A percentile compares a stretch with the other conserved stretches of the same genome.
phyloP scores from a whole-genome alignment of 2,797 vertebrate genomes.

The Rhadinocentrus ornatus region DNA sequence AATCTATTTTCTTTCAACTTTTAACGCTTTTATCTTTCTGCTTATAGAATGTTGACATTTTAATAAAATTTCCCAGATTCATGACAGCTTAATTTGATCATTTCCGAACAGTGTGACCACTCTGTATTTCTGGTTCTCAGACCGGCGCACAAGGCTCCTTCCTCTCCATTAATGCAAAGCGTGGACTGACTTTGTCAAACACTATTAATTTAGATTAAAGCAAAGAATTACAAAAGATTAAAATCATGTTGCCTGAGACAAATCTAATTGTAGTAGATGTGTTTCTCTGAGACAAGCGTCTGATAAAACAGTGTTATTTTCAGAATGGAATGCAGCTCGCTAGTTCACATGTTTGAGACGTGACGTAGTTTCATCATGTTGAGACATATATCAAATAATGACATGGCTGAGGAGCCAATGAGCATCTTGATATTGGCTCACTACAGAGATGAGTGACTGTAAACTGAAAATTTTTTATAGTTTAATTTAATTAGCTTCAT shows the following conservation, averaged over 20 bases:
- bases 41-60: background rate
- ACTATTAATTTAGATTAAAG: conserved; percentile 27
- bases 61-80: conserved; percentile 10
- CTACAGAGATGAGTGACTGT: background rate
- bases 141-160: background rate
- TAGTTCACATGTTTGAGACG: conserved; percentile 16
- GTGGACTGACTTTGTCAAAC: conserved; percentile 19
- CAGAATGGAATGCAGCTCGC: conserved; percentile 47
- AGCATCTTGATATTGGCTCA: background rate
- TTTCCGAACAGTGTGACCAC: conserved; percentile 15
- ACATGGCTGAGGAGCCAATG: background rate
- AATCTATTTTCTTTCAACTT: too few relatives aligned
- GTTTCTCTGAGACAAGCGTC: conserved; percentile 33
- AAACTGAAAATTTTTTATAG: background rate
- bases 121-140: background rate
- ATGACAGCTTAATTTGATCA: conserved; percentile 10
- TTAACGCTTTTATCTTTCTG: too few relatives aligned
- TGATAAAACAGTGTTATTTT: conserved; percentile 48
- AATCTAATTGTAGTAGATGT: conserved; percentile 23
- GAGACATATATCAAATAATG: background rate
- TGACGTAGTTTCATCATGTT: conserved; percentile 13
- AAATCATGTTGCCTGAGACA: conserved; percentile 28
- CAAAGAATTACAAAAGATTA: conserved; percentile 30
- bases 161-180: conserved; percentile 35
- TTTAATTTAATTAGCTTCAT: conserved; percentile 30